Evolutionary conservation across 2,113 vertebrate species (phyloP).

Genomic region (Indri indri): DNA sequence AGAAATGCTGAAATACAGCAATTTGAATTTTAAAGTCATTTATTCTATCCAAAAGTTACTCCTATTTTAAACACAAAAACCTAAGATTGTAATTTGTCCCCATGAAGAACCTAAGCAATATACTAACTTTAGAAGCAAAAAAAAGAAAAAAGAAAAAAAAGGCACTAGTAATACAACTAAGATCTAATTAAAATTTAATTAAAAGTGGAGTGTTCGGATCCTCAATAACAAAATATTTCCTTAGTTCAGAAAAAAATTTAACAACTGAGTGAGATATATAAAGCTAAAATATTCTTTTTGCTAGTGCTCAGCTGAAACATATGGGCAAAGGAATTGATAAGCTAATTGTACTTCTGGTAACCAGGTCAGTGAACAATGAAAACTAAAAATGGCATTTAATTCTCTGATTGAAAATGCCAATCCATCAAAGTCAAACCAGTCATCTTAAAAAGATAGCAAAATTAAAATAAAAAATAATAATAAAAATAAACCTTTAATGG

Average conservation of each 20-base stretch:
- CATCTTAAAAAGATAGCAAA: neutral
- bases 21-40: constrained; percentile 4
- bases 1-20: neutral
- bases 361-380: neutral
- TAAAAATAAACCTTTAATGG: neutral
- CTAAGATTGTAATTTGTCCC: neutral
- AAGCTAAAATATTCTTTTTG: neutral
- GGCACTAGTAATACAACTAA: neutral
- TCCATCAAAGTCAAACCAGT: neutral
- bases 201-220: neutral
- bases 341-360: neutral
- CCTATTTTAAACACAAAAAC: neutral
- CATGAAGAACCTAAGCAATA: neutral
- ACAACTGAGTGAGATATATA: neutral
- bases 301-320: neutral
- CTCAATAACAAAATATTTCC: constrained; percentile 3
- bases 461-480: neutral
- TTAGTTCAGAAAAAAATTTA: neutral
- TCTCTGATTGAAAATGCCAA: neutral
- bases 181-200: neutral
- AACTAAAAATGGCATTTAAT: neutral
- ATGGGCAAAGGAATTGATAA: neutral
- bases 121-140: neutral
- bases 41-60: neutral
- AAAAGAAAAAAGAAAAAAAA: neutral